phyloP scores from a whole-genome alignment of 2,797 vertebrate genomes.

The Phataginus tricuspis region DNA sequence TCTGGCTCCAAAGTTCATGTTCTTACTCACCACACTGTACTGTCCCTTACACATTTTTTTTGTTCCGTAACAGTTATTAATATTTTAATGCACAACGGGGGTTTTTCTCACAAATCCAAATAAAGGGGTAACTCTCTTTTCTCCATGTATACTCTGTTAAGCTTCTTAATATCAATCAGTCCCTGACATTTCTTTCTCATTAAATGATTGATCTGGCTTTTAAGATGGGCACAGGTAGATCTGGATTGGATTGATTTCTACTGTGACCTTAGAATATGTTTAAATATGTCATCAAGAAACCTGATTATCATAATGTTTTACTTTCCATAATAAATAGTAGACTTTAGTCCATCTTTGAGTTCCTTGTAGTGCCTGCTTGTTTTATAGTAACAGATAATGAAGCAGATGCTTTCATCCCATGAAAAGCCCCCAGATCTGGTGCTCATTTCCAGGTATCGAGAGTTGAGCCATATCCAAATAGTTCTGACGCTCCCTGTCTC shows the following conservation, averaged over 20 bases:
- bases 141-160: background rate
- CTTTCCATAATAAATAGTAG: background rate
- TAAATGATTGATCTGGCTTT: background rate
- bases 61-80: background rate
- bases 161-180: background rate
- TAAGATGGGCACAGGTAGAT: background rate
- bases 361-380: background rate
- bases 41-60: background rate
- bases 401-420: background rate
- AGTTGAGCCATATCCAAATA: background rate
- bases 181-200: background rate
- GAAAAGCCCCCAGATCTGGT: background rate
- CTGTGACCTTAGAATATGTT: conserved; percentile 11
- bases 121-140: background rate
- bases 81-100: background rate
- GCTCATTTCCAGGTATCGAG: background rate
- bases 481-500: background rate
- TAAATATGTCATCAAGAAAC: background rate
- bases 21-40: background rate
- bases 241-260: background rate
- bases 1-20: background rate
- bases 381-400: background rate
- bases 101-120: background rate
- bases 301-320: background rate
- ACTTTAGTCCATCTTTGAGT: no score